phyloP scores from a whole-genome alignment of 1,140 invertebrate species.

The Drosophila azteca region DNA sequence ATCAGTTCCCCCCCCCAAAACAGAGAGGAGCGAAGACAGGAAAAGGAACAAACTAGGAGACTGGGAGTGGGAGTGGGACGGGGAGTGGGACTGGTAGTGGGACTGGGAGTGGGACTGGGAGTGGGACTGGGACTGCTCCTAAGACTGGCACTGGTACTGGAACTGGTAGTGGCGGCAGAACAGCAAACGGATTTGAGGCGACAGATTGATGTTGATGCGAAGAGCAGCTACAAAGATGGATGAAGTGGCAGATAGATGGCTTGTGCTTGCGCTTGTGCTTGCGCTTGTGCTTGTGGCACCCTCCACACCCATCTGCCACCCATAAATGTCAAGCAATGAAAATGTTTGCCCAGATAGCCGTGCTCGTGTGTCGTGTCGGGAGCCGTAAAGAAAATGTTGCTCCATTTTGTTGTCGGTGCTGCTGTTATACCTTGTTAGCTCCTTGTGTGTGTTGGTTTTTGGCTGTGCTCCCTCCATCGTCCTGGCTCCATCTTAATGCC shows the following conservation, averaged over 20 bases:
- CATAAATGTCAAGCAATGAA: slow-evolving; percentile 75
- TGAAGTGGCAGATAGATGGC: slow-evolving; percentile 55
- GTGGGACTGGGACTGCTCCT: slow-evolving; percentile 23
- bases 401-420: slow-evolving; percentile 36
- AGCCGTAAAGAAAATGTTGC: slow-evolving; percentile 72
- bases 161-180: slow-evolving; percentile 10
- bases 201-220: slow-evolving; percentile 67
- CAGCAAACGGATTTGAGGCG: slow-evolving; percentile 59
- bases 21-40: no score
- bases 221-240: slow-evolving; percentile 38
- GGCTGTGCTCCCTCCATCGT: slow-evolving; percentile 11
- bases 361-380: slow-evolving; percentile 64
- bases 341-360: slow-evolving; percentile 74
- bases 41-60: neutral
- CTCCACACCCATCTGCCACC: slow-evolving; percentile 5
- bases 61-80: slow-evolving; percentile 21
- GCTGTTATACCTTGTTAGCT: slow-evolving; percentile 74
- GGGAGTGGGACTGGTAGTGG: slow-evolving; percentile 13
- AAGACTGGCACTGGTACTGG: slow-evolving; percentile 11
- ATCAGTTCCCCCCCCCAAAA: neutral
- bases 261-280: slow-evolving; percentile 44
- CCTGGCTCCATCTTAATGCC: slow-evolving; percentile 38
- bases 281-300: slow-evolving; percentile 30
- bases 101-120: slow-evolving; percentile 20
- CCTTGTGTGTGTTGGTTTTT: slow-evolving; percentile 61